These are phyloP conservation scores for Antheraea assamensis DNA, from an alignment of 2,888 invertebrate genomes.

Conservation along the genomic window DNA sequence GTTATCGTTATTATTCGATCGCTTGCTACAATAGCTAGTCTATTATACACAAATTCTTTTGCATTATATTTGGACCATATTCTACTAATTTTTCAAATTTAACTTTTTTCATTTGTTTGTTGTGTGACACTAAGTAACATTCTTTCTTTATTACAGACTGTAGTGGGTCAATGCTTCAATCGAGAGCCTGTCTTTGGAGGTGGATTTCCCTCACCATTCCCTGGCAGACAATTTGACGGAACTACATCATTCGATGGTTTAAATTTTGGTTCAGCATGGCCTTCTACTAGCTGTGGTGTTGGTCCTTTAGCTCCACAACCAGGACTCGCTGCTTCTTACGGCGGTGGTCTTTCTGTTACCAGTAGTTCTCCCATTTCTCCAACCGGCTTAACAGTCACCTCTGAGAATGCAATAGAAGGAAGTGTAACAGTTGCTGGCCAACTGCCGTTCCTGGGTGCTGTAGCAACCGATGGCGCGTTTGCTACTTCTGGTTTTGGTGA, in stretches of 20 bases:
- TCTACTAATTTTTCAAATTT: no score
- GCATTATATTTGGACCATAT: no score
- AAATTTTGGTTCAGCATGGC: neutral
- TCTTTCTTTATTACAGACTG: neutral
- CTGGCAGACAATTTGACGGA: neutral
- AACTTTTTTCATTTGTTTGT: neutral
- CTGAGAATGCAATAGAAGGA: constrained; percentile 30
- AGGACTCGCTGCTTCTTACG: constrained; percentile 34
- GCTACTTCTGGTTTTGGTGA: constrained; percentile 21
- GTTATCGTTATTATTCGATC: constrained; percentile 57
- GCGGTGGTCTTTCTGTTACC: constrained; percentile 36
- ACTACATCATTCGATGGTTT: neutral
- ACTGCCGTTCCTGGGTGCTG: constrained; percentile 34
- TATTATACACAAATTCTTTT: no score
- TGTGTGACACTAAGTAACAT: neutral
- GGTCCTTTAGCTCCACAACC: constrained; percentile 25
- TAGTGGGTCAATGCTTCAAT: neutral
- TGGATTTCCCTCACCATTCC: neutral
- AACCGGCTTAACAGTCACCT: constrained; percentile 34
- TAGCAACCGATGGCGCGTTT: constrained; percentile 26
- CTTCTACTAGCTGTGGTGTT: neutral
- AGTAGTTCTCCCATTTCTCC: constrained; percentile 42
- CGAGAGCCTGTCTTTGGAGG: neutral
- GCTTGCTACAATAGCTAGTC: neutral
- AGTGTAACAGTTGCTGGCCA: constrained; percentile 32